Percentiles rank a stretch among this genome's conserved stretches.
phyloP scores from a whole-genome alignment of 2,888 invertebrate species.

The Nephrotoma guestfalica region DNA sequence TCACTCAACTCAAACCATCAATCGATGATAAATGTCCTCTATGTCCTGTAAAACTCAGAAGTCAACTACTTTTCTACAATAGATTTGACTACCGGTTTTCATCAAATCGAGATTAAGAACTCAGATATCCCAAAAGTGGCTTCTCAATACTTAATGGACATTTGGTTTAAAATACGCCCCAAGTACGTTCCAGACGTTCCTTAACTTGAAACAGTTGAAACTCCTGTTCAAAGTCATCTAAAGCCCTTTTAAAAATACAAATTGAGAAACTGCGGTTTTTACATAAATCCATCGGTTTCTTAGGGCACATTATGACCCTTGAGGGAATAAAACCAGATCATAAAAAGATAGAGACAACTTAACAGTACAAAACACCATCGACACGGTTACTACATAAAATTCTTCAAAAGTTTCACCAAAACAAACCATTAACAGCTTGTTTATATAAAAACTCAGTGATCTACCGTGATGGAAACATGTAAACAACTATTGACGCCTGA shows the following conservation, averaged over 20 bases:
- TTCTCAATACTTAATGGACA: too few species aligned
- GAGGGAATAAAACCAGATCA: background rate
- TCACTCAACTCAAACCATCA: background rate
- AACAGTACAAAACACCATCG: background rate
- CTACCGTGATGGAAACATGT: background rate
- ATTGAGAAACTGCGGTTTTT: background rate
- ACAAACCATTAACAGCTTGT: background rate
- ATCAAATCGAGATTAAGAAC: too few species aligned
- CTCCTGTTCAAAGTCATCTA: background rate
- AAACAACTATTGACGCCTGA: background rate
- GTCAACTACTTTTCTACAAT: too few species aligned
- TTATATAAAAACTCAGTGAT: background rate
- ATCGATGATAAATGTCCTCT: background rate
- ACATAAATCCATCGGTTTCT: background rate
- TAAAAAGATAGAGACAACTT: background rate
- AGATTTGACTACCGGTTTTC: too few species aligned
- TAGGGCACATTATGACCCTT: background rate
- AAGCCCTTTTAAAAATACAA: background rate
- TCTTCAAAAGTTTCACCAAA: background rate
- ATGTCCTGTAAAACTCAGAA: background rate
- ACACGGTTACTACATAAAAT: background rate
- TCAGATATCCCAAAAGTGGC: too few species aligned
- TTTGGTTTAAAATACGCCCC: background rate
- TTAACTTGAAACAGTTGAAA: too few species aligned
- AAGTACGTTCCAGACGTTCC: background rate